phyloP scores from a whole-genome alignment of 2,888 invertebrate species.

The Dione vanillae region DNA sequence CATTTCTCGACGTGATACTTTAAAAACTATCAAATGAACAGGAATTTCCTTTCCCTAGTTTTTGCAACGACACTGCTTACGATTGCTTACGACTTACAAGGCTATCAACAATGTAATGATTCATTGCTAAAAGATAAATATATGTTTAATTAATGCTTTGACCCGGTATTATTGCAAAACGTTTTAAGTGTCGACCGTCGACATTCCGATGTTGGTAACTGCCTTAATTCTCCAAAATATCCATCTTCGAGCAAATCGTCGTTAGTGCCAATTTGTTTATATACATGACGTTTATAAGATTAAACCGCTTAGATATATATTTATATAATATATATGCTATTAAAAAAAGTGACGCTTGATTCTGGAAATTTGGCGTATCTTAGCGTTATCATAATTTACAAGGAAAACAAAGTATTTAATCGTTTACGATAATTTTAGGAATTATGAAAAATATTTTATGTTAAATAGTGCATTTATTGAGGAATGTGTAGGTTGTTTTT shows the following conservation, averaged over 20 bases:
- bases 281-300: not conserved
- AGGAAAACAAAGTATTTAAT: too few relatives aligned
- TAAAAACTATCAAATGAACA: constrained; percentile 32
- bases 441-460: too few relatives aligned
- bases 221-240: constrained; percentile 10
- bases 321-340: too few relatives aligned
- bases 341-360: too few relatives aligned
- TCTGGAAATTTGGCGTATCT: too few relatives aligned
- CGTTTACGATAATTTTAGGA: too few relatives aligned
- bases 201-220: constrained; percentile 39
- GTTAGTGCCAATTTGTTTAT: not conserved
- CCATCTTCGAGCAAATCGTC: too few relatives aligned
- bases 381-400: too few relatives aligned
- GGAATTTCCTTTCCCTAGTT: constrained; percentile 69
- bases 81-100: constrained; percentile 52
- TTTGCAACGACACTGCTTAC: constrained; percentile 47
- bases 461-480: too few relatives aligned
- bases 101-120: constrained; percentile 56
- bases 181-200: constrained; percentile 36
- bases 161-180: constrained; percentile 43
- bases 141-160: constrained; percentile 46
- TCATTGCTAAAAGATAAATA: constrained; percentile 54
- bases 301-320: not conserved
- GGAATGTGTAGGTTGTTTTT: too few relatives aligned
- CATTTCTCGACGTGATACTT: constrained; percentile 8